A percentile compares a stretch with the other conserved stretches of the same genome.
These are phyloP conservation scores for Potamilus streckersoni DNA, from an alignment of 1,140 invertebrate genomes.

Conservation along the genomic window DNA sequence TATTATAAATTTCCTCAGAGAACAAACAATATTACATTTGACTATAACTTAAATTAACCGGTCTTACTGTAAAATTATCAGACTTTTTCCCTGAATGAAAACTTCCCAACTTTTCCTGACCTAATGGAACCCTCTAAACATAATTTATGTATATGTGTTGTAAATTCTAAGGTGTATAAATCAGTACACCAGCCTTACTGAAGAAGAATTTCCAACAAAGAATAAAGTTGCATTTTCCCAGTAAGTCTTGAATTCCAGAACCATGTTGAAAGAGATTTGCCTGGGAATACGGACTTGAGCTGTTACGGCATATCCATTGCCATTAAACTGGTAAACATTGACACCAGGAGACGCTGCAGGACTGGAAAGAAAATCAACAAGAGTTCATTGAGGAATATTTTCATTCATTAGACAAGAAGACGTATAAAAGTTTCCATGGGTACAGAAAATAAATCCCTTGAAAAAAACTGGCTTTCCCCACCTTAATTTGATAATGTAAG, in stretches of 20 bases:
- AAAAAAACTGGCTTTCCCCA: too few relatives aligned
- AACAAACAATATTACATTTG: too few relatives aligned
- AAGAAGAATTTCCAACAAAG: conserved; percentile 76
- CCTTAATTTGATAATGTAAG: not conserved
- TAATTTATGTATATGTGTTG: too few relatives aligned
- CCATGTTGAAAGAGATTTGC: conserved; percentile 75
- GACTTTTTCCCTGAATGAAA: too few relatives aligned
- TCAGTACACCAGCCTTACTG: conserved; percentile 16
- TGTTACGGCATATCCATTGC: conserved; percentile 79
- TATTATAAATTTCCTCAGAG: too few relatives aligned
- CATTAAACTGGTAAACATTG: conserved; percentile 78
- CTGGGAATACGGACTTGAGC: conserved; percentile 3
- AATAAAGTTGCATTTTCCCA: conserved; percentile 91
- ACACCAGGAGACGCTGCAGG: conserved; percentile 71
- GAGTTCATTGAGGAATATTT: too few relatives aligned
- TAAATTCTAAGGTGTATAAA: not conserved
- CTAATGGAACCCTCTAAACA: too few relatives aligned
- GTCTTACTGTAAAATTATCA: too few relatives aligned
- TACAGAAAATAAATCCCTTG: too few relatives aligned
- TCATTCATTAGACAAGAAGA: too few relatives aligned
- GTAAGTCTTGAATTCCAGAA: conserved; percentile 85
- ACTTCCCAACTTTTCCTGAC: not conserved
- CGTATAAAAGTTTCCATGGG: too few relatives aligned
- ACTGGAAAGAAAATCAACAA: conserved; percentile 62
- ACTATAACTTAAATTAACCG: too few relatives aligned